Base-by-base conservation (phyloP, 2,113 vertebrate species). In the Sphyrna mokarran region DNA sequence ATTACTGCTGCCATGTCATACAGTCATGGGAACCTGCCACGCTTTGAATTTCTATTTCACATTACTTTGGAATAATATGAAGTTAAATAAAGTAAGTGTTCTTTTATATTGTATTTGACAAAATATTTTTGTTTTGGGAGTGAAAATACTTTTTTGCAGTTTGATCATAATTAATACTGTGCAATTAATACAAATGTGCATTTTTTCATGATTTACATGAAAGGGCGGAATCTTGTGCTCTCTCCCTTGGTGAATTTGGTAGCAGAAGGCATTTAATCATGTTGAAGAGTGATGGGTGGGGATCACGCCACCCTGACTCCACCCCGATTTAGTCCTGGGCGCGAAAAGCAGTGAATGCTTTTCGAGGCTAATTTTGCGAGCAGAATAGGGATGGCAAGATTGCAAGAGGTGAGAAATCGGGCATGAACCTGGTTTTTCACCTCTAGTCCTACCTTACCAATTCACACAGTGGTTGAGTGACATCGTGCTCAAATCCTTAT, bases 1-100 rank as follows among this genome's bases (percentile, higher is more conserved):
- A 72, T 95, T 95, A 95, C 68, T 76, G 26, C 69, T 29, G 43
- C 54, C 69, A 72, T 95, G 69, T 70, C 68, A 95, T 95, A 26
- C 37, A 95, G 94, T 95, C 94, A 95, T 72, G 94, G 94, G 94
- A 95, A 95, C 94, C 94, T 72, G 69, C 94, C 9, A 66, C 69
- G 14, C 94, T 95, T 95, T 95, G 94, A 95, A 48, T 95, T 72
- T 26, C 90, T 11, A 72, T 43, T 70, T 43, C 13, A 4, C 37
- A 29, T 70, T 70, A 11, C 26, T 26, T 13, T 95, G 29, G 43
- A 95, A 95, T 76, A 18, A 43, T 76, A 95, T 33, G 68, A 95
- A 72, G 40, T 95, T 95, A 33, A 95, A 54, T 70, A 72, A 8
- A 22, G 69, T 76, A 40, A 48, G 22, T 72, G 40, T 72, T 54